phyloP scores from a whole-genome alignment of 1,140 invertebrate species.

The Rhopalosiphum padi region DNA sequence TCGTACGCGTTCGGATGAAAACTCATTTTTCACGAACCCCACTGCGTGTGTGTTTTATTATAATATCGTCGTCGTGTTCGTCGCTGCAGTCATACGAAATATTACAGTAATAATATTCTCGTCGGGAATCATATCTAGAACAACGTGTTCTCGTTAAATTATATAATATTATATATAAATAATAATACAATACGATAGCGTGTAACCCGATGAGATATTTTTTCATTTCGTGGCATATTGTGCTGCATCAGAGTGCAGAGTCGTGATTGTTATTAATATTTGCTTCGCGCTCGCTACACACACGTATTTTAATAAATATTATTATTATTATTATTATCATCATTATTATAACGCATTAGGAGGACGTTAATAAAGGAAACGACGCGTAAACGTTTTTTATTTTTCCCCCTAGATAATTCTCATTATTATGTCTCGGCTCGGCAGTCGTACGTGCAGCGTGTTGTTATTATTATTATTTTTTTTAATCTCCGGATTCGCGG shows the following conservation, averaged over 20 bases:
- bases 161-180: not conserved
- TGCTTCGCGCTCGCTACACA: not conserved
- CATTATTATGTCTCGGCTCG: conserved; percentile 14
- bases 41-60: too few relatives aligned
- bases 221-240: not conserved
- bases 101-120: not conserved
- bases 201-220: not conserved
- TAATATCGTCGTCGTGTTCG: too few relatives aligned
- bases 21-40: too few relatives aligned
- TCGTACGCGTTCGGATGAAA: too few relatives aligned
- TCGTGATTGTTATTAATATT: conserved; percentile 18
- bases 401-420: not conserved
- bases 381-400: conserved; percentile 22
- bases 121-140: not conserved
- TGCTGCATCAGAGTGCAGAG: not conserved
- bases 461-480: conserved; percentile 1
- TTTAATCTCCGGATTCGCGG: conserved; percentile 14
- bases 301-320: conserved; percentile 1
- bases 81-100: not conserved
- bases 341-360: not conserved
- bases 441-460: not conserved
- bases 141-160: not conserved
- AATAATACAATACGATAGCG: not conserved
- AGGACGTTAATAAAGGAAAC: conserved; percentile 12
- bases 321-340: not conserved